Base-by-base conservation (phyloP, 2,888 invertebrate species). In the Drosophila phalerata region DNA sequence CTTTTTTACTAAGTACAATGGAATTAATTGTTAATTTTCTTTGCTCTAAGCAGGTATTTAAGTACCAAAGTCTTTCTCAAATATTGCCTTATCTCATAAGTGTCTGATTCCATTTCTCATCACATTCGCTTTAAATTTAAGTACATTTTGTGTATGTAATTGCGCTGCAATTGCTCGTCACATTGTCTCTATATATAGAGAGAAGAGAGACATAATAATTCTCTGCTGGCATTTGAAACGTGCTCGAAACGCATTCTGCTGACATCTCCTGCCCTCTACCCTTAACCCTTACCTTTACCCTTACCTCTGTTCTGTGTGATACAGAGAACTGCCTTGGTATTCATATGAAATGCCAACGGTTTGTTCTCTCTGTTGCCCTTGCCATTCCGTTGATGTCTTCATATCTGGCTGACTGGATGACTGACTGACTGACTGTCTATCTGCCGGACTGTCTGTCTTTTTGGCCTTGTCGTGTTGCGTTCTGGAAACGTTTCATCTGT, bases 401-500 rank as follows among this genome's bases (percentile, higher is more conserved):
- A 85, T 82, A 63, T 69, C 28, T 63, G 62, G 25, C 49, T 61
- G 61, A 58, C 58, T 68, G 58, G 55, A 52, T 56, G 70, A 22
- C 63, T 67, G 67, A 53, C 74, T 66, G 60, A 42, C 61, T 65
- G 61, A 45, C 65, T 55, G 71, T 38, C 48, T 34, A 51, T 53
- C 69, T 62, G 63, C 9, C 42, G 32, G 62, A 45, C 62, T 38
- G 51, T 40, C 15, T 32, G 65, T 58, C 47, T 61, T 51, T 45
- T 56, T 66, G 69, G 43, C 68, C 53, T 51, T 42, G 67, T 47
- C 52, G 43, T 53, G 61, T 45, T 65, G 42, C 43, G 40, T 34
- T 38, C 69, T 64, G 76, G 74, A 70, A 80, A 82, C 77, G 81
- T 72, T 77, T 81, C 83, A 74, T 69, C 83, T 83, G 83, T 79